Conservation (phyloP, 2,113 vertebrate species). For the Corythaeola cristata region DNA sequence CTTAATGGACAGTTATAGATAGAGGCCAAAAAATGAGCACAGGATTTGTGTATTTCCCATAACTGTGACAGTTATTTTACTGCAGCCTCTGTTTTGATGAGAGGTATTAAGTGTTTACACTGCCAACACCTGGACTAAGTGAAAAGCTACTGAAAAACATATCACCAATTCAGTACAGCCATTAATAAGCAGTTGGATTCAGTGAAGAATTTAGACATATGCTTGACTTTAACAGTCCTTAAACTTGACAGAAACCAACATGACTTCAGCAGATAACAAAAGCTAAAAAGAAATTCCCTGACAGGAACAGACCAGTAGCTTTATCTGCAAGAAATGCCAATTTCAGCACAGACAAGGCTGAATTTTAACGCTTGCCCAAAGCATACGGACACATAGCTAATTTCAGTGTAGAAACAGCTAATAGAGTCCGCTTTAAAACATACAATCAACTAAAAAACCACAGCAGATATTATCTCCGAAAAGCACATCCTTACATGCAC, state of each 20-base stretch:
- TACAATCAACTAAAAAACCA: accelerated
- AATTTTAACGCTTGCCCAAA: neutral
- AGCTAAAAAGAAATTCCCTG: neutral
- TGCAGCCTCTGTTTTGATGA: neutral
- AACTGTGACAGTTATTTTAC: neutral
- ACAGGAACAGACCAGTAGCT: accelerated
- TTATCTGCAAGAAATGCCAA: neutral
- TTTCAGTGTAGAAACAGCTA: neutral
- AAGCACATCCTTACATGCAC: accelerated
- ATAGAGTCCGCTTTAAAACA: accelerated
- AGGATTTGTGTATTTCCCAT: neutral
- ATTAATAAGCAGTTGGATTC: neutral
- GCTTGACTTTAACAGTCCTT: neutral
- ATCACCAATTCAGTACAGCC: neutral
- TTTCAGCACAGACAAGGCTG: neutral
- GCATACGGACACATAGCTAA: accelerated
- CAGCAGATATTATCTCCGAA: accelerated
- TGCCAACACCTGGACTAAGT: neutral
- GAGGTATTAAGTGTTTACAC: neutral
- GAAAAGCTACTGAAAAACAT: neutral
- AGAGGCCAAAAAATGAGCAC: accelerated
- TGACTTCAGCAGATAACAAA: neutral
- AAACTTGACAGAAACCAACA: neutral
- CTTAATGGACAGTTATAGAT: neutral
- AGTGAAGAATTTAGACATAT: neutral